phyloP scores from a whole-genome alignment of 2,888 invertebrate species.

The Morpho achilles region DNA sequence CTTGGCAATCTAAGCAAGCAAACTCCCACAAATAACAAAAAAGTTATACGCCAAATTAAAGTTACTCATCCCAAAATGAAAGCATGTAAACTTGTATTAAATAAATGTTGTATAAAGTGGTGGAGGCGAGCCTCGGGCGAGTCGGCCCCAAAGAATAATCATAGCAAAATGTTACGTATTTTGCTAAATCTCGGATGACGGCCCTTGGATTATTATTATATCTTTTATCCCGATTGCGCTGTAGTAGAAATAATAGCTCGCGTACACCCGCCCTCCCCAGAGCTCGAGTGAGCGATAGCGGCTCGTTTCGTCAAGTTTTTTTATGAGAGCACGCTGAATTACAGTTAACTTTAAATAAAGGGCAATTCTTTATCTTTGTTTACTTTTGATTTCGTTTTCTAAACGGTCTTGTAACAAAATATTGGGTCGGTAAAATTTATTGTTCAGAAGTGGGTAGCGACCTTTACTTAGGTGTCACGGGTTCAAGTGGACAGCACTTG shows the following conservation, averaged over 20 bases:
- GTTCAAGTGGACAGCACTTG: too few species aligned
- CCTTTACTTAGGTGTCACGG: too few species aligned
- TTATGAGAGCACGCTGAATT: slow-evolving; percentile 24
- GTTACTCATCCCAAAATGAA: slow-evolving; percentile 11
- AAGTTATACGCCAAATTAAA: slow-evolving; percentile 6
- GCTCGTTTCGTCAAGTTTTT: slow-evolving; percentile 30
- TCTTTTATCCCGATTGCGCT: slow-evolving; percentile 50
- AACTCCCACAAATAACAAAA: neutral
- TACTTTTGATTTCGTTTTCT: neutral
- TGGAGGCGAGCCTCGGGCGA: slow-evolving; percentile 7
- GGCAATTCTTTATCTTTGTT: slow-evolving; percentile 14
- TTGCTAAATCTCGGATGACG: slow-evolving; percentile 42
- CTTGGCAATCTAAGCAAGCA: neutral
- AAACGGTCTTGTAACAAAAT: too few species aligned
- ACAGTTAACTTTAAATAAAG: slow-evolving; percentile 22
- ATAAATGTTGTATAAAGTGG: slow-evolving; percentile 21
- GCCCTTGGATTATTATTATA: slow-evolving; percentile 44
- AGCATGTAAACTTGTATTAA: slow-evolving; percentile 16
- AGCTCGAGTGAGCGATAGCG: slow-evolving; percentile 42
- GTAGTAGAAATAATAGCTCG: slow-evolving; percentile 53
- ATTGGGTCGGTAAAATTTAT: too few species aligned
- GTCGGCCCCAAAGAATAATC: slow-evolving; percentile 22
- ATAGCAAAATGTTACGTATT: slow-evolving; percentile 37
- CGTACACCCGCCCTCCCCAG: slow-evolving; percentile 42
- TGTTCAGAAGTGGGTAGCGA: too few species aligned